Percentiles rank a stretch among this genome's conserved stretches.
These are phyloP conservation scores for Acromyrmex echinatior DNA, from an alignment of 1,140 invertebrate species.

Conservation along the genomic window DNA sequence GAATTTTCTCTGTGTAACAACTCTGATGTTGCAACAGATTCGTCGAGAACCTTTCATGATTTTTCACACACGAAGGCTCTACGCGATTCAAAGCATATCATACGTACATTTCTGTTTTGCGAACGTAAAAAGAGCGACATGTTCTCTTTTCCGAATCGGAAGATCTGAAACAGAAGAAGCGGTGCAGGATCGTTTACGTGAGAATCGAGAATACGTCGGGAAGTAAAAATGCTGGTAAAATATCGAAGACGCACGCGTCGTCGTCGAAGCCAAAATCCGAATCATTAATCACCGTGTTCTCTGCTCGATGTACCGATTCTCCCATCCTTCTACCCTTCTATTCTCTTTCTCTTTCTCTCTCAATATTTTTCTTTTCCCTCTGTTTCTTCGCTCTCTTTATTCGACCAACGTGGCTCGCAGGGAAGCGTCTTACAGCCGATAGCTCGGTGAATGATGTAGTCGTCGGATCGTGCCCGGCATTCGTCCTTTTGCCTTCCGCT, in stretches of 20 bases:
- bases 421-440: slow-evolving; percentile 61
- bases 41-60: slow-evolving; percentile 24
- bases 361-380: slow-evolving; percentile 31
- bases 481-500: slow-evolving; percentile 52
- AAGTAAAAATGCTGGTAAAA: slow-evolving; percentile 49
- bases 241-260: slow-evolving; percentile 53
- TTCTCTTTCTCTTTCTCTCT: not conserved
- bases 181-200: slow-evolving; percentile 34
- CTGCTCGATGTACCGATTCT: slow-evolving; percentile 49
- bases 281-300: slow-evolving; percentile 59
- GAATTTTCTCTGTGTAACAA: slow-evolving; percentile 29
- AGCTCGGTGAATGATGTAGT: slow-evolving; percentile 68
- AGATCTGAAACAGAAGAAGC: slow-evolving; percentile 41
- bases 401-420: not conserved
- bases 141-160: slow-evolving; percentile 22
- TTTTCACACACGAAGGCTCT: not conserved
- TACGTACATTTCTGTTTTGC: not conserved
- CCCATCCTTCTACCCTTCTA: not conserved
- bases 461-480: slow-evolving; percentile 65
- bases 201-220: slow-evolving; percentile 53
- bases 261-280: slow-evolving; percentile 55
- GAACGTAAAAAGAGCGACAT: slow-evolving; percentile 20
- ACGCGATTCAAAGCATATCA: not conserved
- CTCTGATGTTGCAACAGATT: not conserved
- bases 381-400: slow-evolving; percentile 45